Conservation (phyloP, 2,888 invertebrate genomes). For the Capitulum mitella region DNA sequence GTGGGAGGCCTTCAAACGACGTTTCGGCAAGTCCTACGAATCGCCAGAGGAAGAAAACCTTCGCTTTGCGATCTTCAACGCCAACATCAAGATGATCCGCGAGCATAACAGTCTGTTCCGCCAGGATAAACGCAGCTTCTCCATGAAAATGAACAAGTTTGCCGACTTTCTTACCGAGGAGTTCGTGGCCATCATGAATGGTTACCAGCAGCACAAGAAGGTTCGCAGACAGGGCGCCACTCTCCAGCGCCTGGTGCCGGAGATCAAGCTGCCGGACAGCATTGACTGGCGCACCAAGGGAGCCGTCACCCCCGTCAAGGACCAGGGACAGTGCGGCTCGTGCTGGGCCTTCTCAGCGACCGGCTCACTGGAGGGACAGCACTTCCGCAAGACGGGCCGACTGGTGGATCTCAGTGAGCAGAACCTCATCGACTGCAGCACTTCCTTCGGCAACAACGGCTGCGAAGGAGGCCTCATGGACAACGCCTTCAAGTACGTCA, state of each 20-base stretch:
- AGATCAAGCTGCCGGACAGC: conserved; percentile 56
- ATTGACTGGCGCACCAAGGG: conserved; percentile 82
- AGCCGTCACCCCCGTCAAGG: conserved; percentile 78
- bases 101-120: background rate
- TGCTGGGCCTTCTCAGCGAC: conserved; percentile 4
- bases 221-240: background rate
- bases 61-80: background rate
- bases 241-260: background rate
- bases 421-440: background rate
- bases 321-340: conserved; percentile 53
- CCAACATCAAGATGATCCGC: background rate
- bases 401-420: background rate
- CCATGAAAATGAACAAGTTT: background rate
- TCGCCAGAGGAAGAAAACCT: background rate
- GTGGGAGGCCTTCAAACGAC: background rate
- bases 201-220: too few species aligned
- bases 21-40: background rate
- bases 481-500: background rate
- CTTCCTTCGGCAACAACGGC: background rate
- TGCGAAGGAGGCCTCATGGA: background rate
- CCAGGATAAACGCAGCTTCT: background rate
- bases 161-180: background rate
- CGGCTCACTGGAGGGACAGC: background rate
- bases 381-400: too few species aligned
- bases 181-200: background rate